These are phyloP conservation scores for Limnephilus marmoratus DNA, from an alignment of 2,888 invertebrate genomes.

Conservation along the genomic window DNA sequence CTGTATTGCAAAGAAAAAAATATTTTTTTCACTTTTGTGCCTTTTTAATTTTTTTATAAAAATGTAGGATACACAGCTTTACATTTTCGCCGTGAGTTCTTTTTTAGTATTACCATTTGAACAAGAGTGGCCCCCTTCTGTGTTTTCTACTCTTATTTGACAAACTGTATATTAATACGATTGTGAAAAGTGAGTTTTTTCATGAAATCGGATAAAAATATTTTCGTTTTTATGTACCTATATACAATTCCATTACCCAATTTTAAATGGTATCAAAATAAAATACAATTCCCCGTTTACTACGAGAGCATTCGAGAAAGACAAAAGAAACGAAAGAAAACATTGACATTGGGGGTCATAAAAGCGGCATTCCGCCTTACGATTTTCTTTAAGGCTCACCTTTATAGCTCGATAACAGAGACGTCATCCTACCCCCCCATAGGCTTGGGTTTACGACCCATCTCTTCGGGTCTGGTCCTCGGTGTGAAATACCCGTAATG, in stretches of 20 bases:
- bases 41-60: too few species aligned
- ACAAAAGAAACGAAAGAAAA: background rate
- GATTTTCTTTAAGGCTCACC: constrained; percentile 37
- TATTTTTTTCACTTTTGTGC: too few species aligned
- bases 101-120: too few species aligned
- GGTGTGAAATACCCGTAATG: background rate
- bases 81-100: too few species aligned
- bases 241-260: background rate
- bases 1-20: too few species aligned
- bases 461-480: background rate
- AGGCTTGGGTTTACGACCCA: constrained; percentile 19
- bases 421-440: background rate
- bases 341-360: constrained; percentile 25
- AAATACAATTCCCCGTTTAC: background rate
- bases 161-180: background rate
- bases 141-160: too few species aligned
- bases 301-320: background rate
- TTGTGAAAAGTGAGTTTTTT: too few species aligned
- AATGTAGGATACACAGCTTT: too few species aligned
- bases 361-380: constrained; percentile 10
- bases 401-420: constrained; percentile 38
- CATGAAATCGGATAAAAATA: background rate
- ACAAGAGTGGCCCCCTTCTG: too few species aligned
- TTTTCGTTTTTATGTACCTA: background rate
- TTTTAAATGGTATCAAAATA: background rate